Conservation (phyloP, 2,113 vertebrate genomes). For the Ahaetulla prasina region DNA sequence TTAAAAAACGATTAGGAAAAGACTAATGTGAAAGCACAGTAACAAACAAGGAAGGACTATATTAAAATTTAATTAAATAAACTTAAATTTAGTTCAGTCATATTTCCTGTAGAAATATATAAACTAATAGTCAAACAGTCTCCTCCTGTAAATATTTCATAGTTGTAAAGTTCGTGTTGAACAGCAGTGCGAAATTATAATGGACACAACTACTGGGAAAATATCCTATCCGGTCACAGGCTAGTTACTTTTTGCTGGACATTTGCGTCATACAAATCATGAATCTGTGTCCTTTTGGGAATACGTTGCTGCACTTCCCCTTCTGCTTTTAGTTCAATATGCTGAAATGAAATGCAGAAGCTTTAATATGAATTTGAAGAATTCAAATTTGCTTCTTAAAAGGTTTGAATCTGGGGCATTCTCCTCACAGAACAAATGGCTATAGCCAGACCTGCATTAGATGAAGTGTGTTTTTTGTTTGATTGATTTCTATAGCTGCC, state of each 20-base stretch:
- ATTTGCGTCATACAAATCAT: not conserved
- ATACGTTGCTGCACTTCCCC: too few relatives aligned
- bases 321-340: constrained; percentile 25
- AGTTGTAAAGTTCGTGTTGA: not conserved
- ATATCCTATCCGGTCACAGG: not conserved
- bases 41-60: not conserved
- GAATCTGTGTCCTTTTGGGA: not conserved
- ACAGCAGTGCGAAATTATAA: not conserved
- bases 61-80: not conserved
- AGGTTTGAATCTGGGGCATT: constrained; percentile 50
- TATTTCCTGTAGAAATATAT: not conserved
- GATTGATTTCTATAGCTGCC: not conserved
- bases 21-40: not conserved
- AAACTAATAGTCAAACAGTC: not conserved
- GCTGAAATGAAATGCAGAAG: constrained; percentile 40
- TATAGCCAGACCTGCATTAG: constrained; percentile 47
- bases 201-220: not conserved
- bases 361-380: constrained; percentile 51
- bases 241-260: not conserved
- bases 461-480: not conserved
- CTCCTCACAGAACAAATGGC: constrained; percentile 45
- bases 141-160: not conserved
- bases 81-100: not conserved
- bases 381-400: constrained; percentile 44
- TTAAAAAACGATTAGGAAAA: not conserved